A percentile compares a stretch with the other conserved stretches of the same genome.
phyloP scores from a whole-genome alignment of 2,888 invertebrate genomes.

The Caenorhabditis sp. region DNA sequence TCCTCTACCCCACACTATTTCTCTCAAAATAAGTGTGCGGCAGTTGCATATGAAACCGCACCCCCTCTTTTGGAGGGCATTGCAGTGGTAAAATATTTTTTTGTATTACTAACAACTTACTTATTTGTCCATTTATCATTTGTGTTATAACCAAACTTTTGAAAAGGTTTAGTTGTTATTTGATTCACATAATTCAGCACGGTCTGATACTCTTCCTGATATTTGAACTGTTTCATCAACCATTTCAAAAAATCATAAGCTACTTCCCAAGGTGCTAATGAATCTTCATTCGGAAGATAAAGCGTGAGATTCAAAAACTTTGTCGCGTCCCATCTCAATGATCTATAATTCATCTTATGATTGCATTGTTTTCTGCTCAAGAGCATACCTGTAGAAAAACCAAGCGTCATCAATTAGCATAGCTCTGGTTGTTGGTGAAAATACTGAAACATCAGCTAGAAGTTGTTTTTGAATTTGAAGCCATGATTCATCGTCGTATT shows the following conservation, averaged over 20 bases:
- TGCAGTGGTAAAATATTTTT: background rate
- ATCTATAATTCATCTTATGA: constrained; percentile 7
- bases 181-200: constrained; percentile 24
- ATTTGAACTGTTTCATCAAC: constrained; percentile 20
- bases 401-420: constrained; percentile 33
- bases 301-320: constrained; percentile 28
- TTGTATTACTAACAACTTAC: constrained; percentile 8
- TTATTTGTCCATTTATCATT: constrained; percentile 35
- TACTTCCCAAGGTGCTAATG: constrained; percentile 28
- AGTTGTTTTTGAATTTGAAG: constrained; percentile 26
- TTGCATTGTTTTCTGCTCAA: too few species aligned
- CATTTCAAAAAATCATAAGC: constrained; percentile 14
- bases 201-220: constrained; percentile 14
- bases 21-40: too few species aligned
- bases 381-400: constrained; percentile 18
- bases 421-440: constrained; percentile 23
- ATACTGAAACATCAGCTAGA: constrained; percentile 7
- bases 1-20: too few species aligned
- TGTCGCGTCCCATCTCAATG: constrained; percentile 6
- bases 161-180: constrained; percentile 10
- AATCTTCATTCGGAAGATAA: constrained; percentile 23
- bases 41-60: too few species aligned
- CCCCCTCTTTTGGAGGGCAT: too few species aligned
- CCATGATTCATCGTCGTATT: constrained; percentile 37
- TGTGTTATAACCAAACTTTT: constrained; percentile 13